Evolutionary conservation across 2,888 invertebrate genomes (phyloP).

Genomic region (Phragmatobia fuliginosa): DNA sequence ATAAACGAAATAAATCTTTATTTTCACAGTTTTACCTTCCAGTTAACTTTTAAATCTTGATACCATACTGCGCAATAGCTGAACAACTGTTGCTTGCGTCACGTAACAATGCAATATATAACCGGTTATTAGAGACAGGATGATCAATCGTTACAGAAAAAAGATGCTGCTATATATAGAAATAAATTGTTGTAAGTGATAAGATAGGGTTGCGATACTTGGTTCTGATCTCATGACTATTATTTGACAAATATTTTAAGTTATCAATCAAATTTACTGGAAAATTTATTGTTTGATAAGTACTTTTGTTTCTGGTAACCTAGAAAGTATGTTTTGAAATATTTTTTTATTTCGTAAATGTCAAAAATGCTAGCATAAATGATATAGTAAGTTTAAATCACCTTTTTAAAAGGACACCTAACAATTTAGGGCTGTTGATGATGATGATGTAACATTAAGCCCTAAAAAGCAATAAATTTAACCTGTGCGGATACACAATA

Average conservation of each 20-base stretch:
- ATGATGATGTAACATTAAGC: too few relatives aligned
- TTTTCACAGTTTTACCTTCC: neutral
- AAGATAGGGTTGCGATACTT: constrained; percentile 36
- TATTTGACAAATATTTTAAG: neutral
- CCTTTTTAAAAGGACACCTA: too few relatives aligned
- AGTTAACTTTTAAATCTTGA: neutral
- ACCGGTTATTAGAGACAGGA: constrained; percentile 36
- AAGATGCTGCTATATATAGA: constrained; percentile 55
- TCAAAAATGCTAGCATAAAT: too few relatives aligned
- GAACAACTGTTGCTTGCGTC: constrained; percentile 33
- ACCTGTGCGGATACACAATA: too few relatives aligned
- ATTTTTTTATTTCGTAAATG: too few relatives aligned
- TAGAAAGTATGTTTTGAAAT: too few relatives aligned
- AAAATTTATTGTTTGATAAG: neutral
- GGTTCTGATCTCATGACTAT: neutral
- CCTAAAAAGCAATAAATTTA: too few relatives aligned
- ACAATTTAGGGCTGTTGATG: too few relatives aligned
- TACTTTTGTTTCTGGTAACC: neutral
- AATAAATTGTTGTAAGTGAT: constrained; percentile 28
- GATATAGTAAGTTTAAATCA: too few relatives aligned
- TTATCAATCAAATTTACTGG: neutral
- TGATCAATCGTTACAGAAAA: constrained; percentile 59
- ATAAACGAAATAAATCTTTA: neutral
- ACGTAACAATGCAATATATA: constrained; percentile 25
- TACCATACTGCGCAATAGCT: constrained; percentile 27